Base-by-base conservation (phyloP, 2,888 invertebrate genomes). In the Philereme transversata region DNA sequence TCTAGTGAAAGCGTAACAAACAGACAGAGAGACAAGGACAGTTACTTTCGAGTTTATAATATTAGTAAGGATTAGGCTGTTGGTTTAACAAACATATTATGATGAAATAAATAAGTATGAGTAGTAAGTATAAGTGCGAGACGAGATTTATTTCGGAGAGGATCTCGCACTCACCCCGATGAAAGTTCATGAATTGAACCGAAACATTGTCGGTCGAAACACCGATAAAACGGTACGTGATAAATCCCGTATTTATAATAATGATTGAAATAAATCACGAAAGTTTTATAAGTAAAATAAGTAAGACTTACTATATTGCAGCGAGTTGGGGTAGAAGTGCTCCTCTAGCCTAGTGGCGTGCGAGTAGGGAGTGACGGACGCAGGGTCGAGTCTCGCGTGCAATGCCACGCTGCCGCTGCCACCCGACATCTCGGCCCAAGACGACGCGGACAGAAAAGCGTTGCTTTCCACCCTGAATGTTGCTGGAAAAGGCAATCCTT, bases 301-400 rank as follows among this genome's bases (percentile, higher is more conserved):
- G 33, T 10, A 8, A 7, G 35, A 91, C 94, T 93, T 85, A 97
- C 96, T 94, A 77, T 97, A 96, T 51, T 95, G 95, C 64, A 97
- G 82, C 0, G 98, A 95, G 66, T 96, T 95, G 0, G 98, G 97
- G 79, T 95, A 97, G 83, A 96, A 97, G 78, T 97, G 96, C 76
- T 97, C 97, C 77, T 98, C 97, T 0, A 96, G 93, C 4, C 95
- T 87, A 35, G 95, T 94, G 44, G 95, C 91, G 10, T 95, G 94
- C 41, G 93, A 90, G 79, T 95, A 96, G 2, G 93, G 93, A 4
- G 90, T 82, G 1, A 96, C 83, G 0, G 94, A 93, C 47, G 87
- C 81, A 2, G 93, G 83, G 61, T 94, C 88, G 3, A 96, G 82
- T 4, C 93, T 86, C 6, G 94, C 85, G 77, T 94, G 94, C 11